Base-by-base conservation (phyloP, 2,888 invertebrate genomes). In the Drosophila leonis region DNA sequence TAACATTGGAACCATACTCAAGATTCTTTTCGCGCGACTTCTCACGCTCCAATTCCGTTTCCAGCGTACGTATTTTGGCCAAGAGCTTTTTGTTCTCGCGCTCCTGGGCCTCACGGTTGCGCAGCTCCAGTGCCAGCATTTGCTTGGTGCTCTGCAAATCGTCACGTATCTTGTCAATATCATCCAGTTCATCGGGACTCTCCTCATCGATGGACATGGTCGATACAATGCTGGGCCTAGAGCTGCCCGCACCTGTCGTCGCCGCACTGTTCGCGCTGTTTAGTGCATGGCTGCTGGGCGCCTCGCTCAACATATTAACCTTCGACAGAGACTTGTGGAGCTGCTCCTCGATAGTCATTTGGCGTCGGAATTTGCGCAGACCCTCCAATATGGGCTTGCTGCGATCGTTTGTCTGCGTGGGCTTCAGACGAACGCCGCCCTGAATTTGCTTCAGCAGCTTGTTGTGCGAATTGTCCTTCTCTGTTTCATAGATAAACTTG, bases 141-240 rank as follows among this genome's bases (percentile, higher is more conserved):
- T 98, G 98, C 93, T 98, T 98, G 9, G 97, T 97, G 67, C 97
- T 97, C 91, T 98, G 98, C 42, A 98, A 94, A 92, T 98, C 98
- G 91, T 98, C 98, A 82, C 98, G 95, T 20, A 97, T 96, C 91
- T 96, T 97, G 90, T 98, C 98, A 82, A 98, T 98, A 90, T 98
- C 98, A 83, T 98, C 98, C 94, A 97, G 95, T 90, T 98, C 98
- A 91, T 98, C 97, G 18, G 95, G 95, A 83, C 96, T 96, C 63
- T 95, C 95, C 85, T 95, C 95, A 83, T 95, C 95, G n/a, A 94
- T 87, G 27, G 90, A 89, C 65, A 91, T 81, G 2, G 83, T 77
- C 0, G 91, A 89, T 2, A 90, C 90, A 60, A 91, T 87, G 76
- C 90, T 89, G 37, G 88, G 78, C 29, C 85, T 72, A 0, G 83